Conservation (phyloP, 2,797 vertebrate genomes). For the Gambusia yucatana region DNA sequence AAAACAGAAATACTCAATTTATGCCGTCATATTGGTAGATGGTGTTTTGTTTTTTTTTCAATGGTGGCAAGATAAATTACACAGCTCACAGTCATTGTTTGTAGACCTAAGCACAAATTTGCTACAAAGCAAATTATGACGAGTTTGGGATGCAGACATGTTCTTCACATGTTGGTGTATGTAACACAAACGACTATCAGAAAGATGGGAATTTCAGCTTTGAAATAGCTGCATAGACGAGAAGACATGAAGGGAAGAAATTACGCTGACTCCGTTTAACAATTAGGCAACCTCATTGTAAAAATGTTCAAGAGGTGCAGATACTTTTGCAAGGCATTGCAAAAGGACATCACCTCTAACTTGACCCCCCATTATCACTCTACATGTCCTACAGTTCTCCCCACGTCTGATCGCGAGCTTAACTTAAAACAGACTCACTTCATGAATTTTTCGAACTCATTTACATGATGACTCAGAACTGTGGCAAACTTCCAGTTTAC, state of each 20-base stretch:
- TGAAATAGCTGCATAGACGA: neutral
- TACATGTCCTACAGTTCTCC: neutral
- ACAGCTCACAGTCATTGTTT: neutral
- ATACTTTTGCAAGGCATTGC: neutral
- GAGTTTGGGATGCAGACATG: neutral
- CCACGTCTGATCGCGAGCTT: neutral
- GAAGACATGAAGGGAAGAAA: neutral
- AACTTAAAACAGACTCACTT: neutral
- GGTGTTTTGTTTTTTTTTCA: neutral
- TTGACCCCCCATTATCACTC: neutral
- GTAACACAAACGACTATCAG: neutral
- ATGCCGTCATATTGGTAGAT: neutral
- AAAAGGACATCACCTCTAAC: neutral
- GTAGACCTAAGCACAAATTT: neutral
- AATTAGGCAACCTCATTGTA: neutral
- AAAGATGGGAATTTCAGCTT: neutral
- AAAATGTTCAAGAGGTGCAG: neutral
- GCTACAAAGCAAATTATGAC: neutral
- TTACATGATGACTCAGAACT: neutral
- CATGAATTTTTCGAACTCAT: neutral
- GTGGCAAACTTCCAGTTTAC: neutral
- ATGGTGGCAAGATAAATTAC: neutral
- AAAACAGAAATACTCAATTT: constrained; percentile 7
- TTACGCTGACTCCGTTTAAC: neutral
- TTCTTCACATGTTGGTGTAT: neutral